These are phyloP conservation scores for Cecropterus lyciades DNA, from an alignment of 1,140 invertebrate species.

Conservation along the genomic window DNA sequence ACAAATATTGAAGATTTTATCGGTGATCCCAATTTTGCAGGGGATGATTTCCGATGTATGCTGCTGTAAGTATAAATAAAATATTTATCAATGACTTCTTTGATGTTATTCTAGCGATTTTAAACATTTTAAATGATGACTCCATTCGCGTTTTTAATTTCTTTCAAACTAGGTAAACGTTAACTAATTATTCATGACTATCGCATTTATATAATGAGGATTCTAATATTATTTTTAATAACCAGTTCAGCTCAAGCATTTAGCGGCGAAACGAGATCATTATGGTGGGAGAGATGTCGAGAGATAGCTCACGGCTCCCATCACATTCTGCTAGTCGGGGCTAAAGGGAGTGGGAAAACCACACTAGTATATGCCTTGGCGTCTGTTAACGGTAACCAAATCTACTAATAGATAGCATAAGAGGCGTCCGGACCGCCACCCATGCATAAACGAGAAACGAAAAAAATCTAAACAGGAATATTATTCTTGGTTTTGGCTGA, in stretches of 20 bases:
- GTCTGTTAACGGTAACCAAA: slow-evolving; percentile 53
- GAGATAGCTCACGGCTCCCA: slow-evolving; percentile 47
- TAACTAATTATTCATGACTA: too few species aligned
- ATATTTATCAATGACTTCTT: too few species aligned
- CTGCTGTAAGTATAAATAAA: slow-evolving; percentile 43
- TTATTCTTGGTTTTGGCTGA: too few species aligned
- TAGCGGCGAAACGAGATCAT: slow-evolving; percentile 49
- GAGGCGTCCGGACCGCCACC: too few species aligned
- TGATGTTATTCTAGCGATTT: too few species aligned
- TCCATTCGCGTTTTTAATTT: too few species aligned
- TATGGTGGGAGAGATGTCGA: slow-evolving; percentile 65
- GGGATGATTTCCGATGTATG: slow-evolving; percentile 53
- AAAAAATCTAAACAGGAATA: too few species aligned
- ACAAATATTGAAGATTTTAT: slow-evolving; percentile 57
- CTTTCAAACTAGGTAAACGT: too few species aligned
- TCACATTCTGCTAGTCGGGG: slow-evolving; percentile 56
- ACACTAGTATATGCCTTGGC: slow-evolving; percentile 55
- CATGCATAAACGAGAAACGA: too few species aligned
- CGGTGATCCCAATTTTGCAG: slow-evolving; percentile 62
- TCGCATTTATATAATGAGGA: too few species aligned
- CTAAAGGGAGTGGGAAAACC: slow-evolving; percentile 51
- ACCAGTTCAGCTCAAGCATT: slow-evolving; percentile 44
- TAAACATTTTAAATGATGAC: too few species aligned
- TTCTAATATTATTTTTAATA: not conserved
- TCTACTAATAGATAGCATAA: too few species aligned